A percentile compares a stretch with the other conserved stretches of the same genome.
These are phyloP conservation scores for Bos indicus DNA, from an alignment of 2,113 vertebrate genomes.

Conservation along the genomic window DNA sequence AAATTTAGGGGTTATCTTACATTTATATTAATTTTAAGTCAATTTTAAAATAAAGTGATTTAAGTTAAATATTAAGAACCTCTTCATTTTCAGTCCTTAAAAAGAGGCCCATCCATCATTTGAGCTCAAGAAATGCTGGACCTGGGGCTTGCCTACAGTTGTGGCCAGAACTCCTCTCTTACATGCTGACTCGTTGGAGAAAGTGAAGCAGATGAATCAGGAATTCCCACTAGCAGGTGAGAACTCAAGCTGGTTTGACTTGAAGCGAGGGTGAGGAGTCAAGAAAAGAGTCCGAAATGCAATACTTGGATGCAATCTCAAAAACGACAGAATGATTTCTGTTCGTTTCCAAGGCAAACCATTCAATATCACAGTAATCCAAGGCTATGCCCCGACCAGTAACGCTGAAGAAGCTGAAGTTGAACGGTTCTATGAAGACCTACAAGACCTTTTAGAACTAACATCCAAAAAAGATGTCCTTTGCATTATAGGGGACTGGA, in stretches of 20 bases:
- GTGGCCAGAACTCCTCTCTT: not conserved
- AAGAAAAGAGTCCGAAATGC: not conserved
- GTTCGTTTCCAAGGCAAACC: not conserved
- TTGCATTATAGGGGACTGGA: not conserved
- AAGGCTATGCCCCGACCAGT: not conserved
- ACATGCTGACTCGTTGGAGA: rapidly evolving
- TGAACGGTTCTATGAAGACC: not conserved
- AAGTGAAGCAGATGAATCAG: not conserved
- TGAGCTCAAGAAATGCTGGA: not conserved
- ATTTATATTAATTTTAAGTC: not conserved
- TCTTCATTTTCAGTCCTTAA: not conserved
- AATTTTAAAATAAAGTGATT: not conserved
- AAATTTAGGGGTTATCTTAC: not conserved
- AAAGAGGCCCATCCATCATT: not conserved
- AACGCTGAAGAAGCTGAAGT: not conserved
- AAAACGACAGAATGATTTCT: not conserved
- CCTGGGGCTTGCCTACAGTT: not conserved
- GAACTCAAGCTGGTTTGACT: not conserved
- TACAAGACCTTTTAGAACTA: not conserved
- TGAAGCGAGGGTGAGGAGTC: not conserved
- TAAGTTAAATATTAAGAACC: not conserved
- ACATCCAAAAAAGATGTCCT: not conserved
- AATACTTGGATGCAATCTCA: not conserved
- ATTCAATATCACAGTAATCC: not conserved
- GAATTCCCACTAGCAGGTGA: not conserved